phyloP scores from a whole-genome alignment of 2,797 vertebrate genomes.

The Acipenser oxyrinchus region DNA sequence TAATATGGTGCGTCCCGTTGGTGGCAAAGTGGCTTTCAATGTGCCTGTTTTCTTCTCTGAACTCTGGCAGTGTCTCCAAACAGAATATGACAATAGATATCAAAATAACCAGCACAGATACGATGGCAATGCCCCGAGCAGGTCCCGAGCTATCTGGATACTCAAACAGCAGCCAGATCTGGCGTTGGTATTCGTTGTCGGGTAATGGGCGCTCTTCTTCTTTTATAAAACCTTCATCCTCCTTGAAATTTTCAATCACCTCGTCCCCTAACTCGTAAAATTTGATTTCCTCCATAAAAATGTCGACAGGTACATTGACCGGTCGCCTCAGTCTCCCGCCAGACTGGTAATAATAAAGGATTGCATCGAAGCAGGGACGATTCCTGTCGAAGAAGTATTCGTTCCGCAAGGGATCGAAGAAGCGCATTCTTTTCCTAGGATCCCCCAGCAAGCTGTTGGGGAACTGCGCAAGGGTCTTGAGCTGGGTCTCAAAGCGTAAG shows the following conservation, averaged over 20 bases:
- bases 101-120: constrained; percentile 85
- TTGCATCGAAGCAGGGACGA: constrained; percentile 85
- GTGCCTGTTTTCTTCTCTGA: constrained; percentile 50
- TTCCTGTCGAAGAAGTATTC: constrained; percentile 93
- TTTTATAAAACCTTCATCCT: constrained; percentile 77
- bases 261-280: constrained; percentile 85
- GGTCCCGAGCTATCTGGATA: constrained; percentile 86
- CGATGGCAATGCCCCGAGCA: constrained; percentile 79
- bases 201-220: constrained; percentile 82
- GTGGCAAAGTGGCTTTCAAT: constrained; percentile 17
- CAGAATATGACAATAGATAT: constrained; percentile 91
- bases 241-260: constrained; percentile 65
- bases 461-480: constrained; percentile 82
- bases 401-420: constrained; percentile 80
- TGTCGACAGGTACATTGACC: constrained; percentile 80
- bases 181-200: constrained; percentile 68
- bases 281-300: constrained; percentile 84
- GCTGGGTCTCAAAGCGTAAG: constrained; percentile 83
- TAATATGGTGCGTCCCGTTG: constrained; percentile 33
- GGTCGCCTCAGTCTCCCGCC: constrained; percentile 82
- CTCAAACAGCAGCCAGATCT: constrained; percentile 89
- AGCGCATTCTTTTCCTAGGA: constrained; percentile 78
- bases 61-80: constrained; percentile 87
- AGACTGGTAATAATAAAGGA: constrained; percentile 89
- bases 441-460: constrained; percentile 82